phyloP scores from a whole-genome alignment of 2,888 invertebrate genomes.

The Camptogramma bilineatum region DNA sequence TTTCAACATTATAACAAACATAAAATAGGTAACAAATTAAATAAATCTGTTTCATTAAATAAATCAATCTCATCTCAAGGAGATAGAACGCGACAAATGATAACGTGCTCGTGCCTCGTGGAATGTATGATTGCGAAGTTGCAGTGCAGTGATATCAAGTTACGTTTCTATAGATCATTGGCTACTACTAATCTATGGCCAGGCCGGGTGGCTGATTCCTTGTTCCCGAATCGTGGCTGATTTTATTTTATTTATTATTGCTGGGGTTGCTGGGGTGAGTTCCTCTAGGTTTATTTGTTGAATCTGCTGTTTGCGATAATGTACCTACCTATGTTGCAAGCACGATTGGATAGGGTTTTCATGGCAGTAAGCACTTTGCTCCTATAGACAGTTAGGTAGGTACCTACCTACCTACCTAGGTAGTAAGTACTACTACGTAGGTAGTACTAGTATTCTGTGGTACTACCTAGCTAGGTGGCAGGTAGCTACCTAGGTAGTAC shows the following conservation, averaged over 20 bases:
- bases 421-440: neutral
- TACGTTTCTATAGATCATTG: conserved; percentile 12
- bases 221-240: conserved; percentile 15
- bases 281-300: conserved; percentile 14
- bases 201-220: neutral
- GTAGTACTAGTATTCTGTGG: no score
- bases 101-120: no score
- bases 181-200: neutral
- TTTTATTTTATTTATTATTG: conserved; percentile 19
- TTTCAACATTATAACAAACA: no score
- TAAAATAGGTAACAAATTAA: no score
- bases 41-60: no score
- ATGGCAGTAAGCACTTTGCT: neutral
- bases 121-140: no score
- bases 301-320: conserved; percentile 17
- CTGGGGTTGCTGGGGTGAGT: conserved; percentile 13
- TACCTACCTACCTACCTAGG: neutral
- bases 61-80: no score
- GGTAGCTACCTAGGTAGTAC: neutral
- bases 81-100: no score
- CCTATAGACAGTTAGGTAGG: neutral
- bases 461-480: neutral
- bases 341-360: no score
- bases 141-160: neutral
- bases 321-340: no score